Percentiles rank a stretch among this genome's conserved stretches.
phyloP scores from a whole-genome alignment of 2,113 vertebrate species.

The Phodopus roborovskii region DNA sequence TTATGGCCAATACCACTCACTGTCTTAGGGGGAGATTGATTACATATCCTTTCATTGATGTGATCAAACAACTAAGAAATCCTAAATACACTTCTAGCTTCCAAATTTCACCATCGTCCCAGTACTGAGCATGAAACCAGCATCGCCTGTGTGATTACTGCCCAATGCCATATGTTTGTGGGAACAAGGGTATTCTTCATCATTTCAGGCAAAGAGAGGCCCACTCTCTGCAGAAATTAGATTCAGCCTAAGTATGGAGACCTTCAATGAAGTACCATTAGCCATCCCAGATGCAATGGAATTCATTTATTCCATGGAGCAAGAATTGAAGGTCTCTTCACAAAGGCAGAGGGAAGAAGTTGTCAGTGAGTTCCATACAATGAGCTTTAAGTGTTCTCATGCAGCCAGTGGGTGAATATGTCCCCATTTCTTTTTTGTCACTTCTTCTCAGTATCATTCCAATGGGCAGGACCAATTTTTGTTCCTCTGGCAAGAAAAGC shows the following conservation, averaged over 20 bases:
- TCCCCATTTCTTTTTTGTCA: slow-evolving; percentile 45
- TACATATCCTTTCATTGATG: slow-evolving; percentile 88
- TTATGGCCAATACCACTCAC: slow-evolving; percentile 92
- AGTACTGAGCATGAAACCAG: slow-evolving; percentile 59
- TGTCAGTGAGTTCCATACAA: slow-evolving; percentile 19
- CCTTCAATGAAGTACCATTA: slow-evolving; percentile 46
- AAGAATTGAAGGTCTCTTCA: slow-evolving; percentile 54
- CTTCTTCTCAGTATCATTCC: slow-evolving; percentile 51
- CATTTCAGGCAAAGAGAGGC: slow-evolving; percentile 47
- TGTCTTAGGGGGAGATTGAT: slow-evolving; percentile 91
- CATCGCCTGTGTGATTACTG: slow-evolving; percentile 66
- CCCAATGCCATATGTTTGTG: slow-evolving; percentile 19
- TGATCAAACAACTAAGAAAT: slow-evolving; percentile 89
- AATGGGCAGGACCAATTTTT: slow-evolving; percentile 47
- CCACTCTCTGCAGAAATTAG: slow-evolving; percentile 39
- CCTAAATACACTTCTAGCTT: slow-evolving; percentile 81
- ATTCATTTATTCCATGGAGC: slow-evolving; percentile 66
- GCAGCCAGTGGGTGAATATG: slow-evolving; percentile 31
- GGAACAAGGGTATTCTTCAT: slow-evolving; percentile 46
- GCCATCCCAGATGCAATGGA: background rate
- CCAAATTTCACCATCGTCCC: slow-evolving; percentile 78
- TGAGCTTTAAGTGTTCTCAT: slow-evolving; percentile 6
- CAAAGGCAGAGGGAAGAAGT: slow-evolving; percentile 34
- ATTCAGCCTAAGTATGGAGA: slow-evolving; percentile 57
- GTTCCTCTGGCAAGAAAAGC: slow-evolving; percentile 49